phyloP scores from a whole-genome alignment of 2,888 invertebrate species.

The Dusona sp. region DNA sequence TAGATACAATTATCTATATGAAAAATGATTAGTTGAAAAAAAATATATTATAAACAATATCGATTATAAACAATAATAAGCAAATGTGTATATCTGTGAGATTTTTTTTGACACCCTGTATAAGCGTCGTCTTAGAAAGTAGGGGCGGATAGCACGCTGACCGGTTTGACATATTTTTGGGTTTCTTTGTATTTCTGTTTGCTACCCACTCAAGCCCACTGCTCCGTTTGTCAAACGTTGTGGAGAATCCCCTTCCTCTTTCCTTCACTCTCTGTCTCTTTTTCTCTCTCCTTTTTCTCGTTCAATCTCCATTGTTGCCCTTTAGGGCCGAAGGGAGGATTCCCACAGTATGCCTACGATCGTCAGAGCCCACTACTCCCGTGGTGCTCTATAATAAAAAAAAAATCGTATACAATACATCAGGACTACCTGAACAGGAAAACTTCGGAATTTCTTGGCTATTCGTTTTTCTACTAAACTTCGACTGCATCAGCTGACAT shows the following conservation, averaged over 20 bases:
- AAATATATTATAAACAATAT: no score
- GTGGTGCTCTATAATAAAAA: conserved; percentile 71
- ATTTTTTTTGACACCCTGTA: conserved; percentile 67
- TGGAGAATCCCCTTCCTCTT: conserved; percentile 70
- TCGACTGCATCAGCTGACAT: conserved; percentile 36
- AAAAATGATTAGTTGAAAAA: no score
- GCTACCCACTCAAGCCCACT: conserved; percentile 80
- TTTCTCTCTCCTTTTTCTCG: conserved; percentile 43
- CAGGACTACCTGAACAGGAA: conserved; percentile 66
- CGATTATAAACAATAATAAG: background rate
- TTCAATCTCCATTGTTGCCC: conserved; percentile 74
- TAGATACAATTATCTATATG: no score
- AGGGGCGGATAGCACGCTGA: conserved; percentile 69
- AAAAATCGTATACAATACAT: conserved; percentile 66
- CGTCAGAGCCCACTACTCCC: conserved; percentile 72
- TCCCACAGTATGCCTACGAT: conserved; percentile 75
- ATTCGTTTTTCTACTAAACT: conserved; percentile 52
- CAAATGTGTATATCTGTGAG: background rate
- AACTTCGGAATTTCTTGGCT: conserved; percentile 56
- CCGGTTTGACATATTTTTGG: conserved; percentile 80
- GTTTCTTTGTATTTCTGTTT: conserved; percentile 80
- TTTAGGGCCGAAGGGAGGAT: conserved; percentile 74
- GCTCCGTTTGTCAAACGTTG: conserved; percentile 73
- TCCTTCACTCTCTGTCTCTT: conserved; percentile 42
- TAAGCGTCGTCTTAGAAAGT: conserved; percentile 68